Conservation (phyloP, 2,113 vertebrate genomes). For the Smithornis capensis region DNA sequence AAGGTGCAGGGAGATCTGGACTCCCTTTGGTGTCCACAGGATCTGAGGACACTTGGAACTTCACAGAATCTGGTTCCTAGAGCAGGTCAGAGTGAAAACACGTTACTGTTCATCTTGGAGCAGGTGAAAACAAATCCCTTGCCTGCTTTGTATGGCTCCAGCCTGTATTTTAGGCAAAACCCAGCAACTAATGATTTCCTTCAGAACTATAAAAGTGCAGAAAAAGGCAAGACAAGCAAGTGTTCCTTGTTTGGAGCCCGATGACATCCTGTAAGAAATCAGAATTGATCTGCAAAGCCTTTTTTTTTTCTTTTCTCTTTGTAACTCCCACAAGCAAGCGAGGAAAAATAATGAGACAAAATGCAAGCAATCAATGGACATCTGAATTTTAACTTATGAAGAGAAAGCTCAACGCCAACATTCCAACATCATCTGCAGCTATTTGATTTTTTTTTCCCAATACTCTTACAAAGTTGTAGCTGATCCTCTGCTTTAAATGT, state of each 20-base stretch:
- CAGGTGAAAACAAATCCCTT: background rate
- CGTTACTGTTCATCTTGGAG: background rate
- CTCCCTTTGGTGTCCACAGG: background rate
- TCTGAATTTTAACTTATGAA: background rate
- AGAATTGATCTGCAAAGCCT: background rate
- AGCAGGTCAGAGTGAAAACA: background rate
- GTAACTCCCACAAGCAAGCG: background rate
- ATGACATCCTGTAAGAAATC: background rate
- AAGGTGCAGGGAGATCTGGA: background rate
- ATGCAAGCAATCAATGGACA: background rate
- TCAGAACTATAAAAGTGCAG: background rate
- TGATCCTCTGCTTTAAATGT: background rate
- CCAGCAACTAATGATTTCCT: background rate
- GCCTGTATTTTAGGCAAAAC: background rate
- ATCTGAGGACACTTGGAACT: background rate
- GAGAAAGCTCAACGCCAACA: background rate
- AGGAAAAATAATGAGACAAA: background rate
- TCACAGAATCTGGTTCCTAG: background rate
- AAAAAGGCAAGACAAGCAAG: background rate
- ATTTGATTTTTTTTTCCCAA: background rate
- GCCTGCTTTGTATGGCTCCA: background rate
- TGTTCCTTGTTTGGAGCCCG: background rate
- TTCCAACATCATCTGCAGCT: background rate
- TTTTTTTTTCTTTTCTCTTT: background rate
- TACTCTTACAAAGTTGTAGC: background rate